phyloP scores from a whole-genome alignment of 2,113 vertebrate species.

The Tychaedon coryphoeus region DNA sequence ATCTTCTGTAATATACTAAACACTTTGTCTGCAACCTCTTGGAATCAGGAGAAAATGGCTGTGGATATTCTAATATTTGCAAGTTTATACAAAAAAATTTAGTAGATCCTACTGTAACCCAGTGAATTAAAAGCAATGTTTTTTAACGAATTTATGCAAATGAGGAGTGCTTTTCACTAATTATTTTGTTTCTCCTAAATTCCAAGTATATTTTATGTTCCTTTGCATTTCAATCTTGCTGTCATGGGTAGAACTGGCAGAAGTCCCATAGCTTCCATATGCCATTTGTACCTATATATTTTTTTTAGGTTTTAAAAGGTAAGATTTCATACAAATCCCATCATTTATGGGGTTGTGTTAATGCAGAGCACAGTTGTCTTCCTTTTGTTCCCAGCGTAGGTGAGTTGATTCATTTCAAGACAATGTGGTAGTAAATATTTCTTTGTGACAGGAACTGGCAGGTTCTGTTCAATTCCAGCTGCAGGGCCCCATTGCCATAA shows the following conservation, averaged over 20 bases:
- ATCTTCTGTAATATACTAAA: not conserved
- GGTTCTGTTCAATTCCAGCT: not conserved
- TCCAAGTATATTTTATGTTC: not conserved
- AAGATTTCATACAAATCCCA: not conserved
- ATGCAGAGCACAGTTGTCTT: not conserved
- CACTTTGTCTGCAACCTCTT: not conserved
- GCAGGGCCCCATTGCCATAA: not conserved
- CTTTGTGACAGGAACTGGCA: not conserved
- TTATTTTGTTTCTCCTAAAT: not conserved
- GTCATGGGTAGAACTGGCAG: not conserved
- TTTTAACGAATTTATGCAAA: not conserved
- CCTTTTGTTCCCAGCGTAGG: not conserved
- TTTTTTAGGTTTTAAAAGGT: too few species aligned
- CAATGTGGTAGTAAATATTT: not conserved
- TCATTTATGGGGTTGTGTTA: not conserved
- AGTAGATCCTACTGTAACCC: not conserved
- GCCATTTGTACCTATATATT: not conserved
- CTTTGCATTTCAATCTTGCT: not conserved
- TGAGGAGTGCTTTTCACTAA: not conserved
- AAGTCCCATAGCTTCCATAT: not conserved
- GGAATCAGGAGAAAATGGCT: not conserved
- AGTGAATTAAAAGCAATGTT: not conserved
- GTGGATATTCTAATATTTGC: not conserved
- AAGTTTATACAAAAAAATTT: not conserved
- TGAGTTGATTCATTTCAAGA: not conserved